Evolutionary conservation across 2,113 vertebrate genomes (phyloP).

Genomic region (Platichthys flesus): DNA sequence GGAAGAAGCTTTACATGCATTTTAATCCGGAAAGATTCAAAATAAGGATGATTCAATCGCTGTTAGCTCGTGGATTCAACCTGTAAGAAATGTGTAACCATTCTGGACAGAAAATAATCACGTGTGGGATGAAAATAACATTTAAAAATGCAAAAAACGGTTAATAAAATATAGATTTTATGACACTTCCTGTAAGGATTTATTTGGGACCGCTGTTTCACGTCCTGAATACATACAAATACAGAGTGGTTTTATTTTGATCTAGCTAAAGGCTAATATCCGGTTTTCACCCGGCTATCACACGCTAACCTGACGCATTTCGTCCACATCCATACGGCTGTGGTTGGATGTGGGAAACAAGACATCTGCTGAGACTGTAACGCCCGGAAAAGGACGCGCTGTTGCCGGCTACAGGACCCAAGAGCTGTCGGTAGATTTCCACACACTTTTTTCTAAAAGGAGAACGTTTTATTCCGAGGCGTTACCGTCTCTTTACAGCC

Average conservation of each 20-base stretch:
- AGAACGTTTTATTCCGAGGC: neutral
- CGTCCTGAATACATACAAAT: too few species aligned
- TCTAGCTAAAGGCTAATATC: rapidly evolving
- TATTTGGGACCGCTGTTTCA: neutral
- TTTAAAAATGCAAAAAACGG: too few species aligned
- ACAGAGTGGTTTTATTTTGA: constrained; percentile 36
- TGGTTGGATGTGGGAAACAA: constrained; percentile 45
- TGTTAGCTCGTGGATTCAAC: too few species aligned
- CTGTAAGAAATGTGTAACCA: too few species aligned
- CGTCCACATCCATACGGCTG: constrained; percentile 36
- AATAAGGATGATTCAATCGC: neutral
- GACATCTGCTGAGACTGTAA: constrained; percentile 20
- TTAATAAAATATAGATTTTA: too few species aligned
- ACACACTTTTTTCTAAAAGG: neutral
- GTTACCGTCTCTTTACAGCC: neutral
- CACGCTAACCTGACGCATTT: neutral
- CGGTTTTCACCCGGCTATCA: rapidly evolving
- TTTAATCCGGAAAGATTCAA: neutral
- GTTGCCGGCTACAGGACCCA: neutral
- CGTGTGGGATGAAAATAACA: too few species aligned
- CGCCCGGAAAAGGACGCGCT: constrained; percentile 16
- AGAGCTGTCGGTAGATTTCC: neutral
- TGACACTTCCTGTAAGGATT: too few species aligned
- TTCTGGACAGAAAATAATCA: too few species aligned
- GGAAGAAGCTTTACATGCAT: neutral